A percentile compares a stretch with the other conserved stretches of the same genome.
Conservation (phyloP, 2,888 invertebrate genomes). For the Drosophila quinaria region DNA sequence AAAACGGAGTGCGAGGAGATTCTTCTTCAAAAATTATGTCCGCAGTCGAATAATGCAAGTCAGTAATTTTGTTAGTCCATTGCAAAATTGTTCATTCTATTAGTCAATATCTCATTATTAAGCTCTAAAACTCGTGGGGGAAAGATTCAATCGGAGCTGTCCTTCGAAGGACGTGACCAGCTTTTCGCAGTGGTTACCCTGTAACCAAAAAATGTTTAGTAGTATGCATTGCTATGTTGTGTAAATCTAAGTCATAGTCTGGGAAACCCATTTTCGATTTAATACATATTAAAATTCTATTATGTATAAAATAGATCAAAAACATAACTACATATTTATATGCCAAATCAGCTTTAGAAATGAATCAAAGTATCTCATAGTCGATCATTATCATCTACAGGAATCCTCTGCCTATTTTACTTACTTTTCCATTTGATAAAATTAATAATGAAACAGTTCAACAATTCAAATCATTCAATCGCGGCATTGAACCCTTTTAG, state of each 20-base stretch:
- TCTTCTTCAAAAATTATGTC: not conserved
- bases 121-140: constrained; percentile 3
- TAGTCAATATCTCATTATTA: constrained; percentile 13
- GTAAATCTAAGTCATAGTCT: not conserved
- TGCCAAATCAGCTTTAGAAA: too few relatives aligned
- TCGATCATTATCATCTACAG: not conserved
- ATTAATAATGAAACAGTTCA: constrained; percentile 13
- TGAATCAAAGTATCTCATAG: too few relatives aligned
- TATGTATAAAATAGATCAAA: too few relatives aligned
- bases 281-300: too few relatives aligned
- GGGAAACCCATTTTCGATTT: too few relatives aligned
- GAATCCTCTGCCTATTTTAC: not conserved
- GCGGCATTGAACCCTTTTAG: constrained; percentile 17
- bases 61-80: constrained; percentile 10
- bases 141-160: not conserved
- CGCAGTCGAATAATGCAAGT: constrained; percentile 13
- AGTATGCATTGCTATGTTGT: not conserved
- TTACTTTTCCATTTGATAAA: constrained; percentile 5
- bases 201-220: not conserved
- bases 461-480: constrained; percentile 1
- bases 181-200: constrained; percentile 8
- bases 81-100: constrained; percentile 14
- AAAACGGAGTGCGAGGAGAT: not conserved
- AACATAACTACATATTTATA: too few relatives aligned
- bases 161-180: constrained; percentile 21